A percentile compares a stretch with the other conserved stretches of the same genome.
Conservation (phyloP, 2,888 invertebrate species). For the Euphydryas editha region DNA sequence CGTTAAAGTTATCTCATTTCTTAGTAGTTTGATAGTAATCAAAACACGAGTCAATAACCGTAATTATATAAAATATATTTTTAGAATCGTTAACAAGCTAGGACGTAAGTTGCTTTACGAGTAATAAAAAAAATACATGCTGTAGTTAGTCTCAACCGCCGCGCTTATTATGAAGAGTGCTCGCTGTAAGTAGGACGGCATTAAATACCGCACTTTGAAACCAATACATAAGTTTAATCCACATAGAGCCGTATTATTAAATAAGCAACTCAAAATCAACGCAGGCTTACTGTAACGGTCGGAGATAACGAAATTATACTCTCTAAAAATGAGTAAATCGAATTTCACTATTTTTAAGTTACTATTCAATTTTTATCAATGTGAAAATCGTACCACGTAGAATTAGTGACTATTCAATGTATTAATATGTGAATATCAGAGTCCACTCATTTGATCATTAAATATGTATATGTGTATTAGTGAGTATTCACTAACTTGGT, state of each 20-base stretch:
- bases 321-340: too few relatives aligned
- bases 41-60: neutral
- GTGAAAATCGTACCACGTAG: too few relatives aligned
- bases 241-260: slow-evolving; percentile 29
- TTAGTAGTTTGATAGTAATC: neutral
- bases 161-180: slow-evolving; percentile 15
- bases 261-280: slow-evolving; percentile 14
- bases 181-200: slow-evolving; percentile 22
- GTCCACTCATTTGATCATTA: too few relatives aligned
- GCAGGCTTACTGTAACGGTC: slow-evolving; percentile 5
- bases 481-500: too few relatives aligned
- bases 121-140: neutral
- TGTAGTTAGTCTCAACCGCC: neutral
- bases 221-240: slow-evolving; percentile 27
- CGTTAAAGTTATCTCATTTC: neutral
- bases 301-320: slow-evolving; percentile 11
- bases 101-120: neutral
- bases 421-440: too few relatives aligned
- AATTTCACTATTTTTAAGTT: too few relatives aligned
- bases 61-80: neutral
- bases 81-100: neutral
- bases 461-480: too few relatives aligned
- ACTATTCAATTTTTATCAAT: too few relatives aligned
- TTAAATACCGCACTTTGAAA: slow-evolving; percentile 27
- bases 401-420: too few relatives aligned